Percentiles rank a stretch among this genome's conserved stretches.
Evolutionary conservation across 2,888 invertebrate genomes (phyloP).

Genomic region (Dromius quadrimaculatus): DNA sequence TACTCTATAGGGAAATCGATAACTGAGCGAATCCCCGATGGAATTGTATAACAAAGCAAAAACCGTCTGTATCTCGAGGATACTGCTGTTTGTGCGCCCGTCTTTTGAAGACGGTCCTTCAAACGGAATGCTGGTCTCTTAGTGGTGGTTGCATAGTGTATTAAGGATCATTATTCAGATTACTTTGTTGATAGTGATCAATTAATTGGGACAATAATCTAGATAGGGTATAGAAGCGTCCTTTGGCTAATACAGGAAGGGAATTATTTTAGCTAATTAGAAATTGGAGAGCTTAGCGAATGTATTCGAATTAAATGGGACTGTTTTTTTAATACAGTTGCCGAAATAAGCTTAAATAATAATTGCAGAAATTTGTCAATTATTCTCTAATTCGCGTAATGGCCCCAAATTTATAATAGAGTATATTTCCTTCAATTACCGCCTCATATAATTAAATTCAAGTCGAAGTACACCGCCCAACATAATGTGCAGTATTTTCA

Average conservation of each 20-base stretch:
- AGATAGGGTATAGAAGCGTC: slow-evolving; percentile 18
- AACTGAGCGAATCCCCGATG: slow-evolving; percentile 47
- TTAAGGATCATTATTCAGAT: slow-evolving; percentile 31
- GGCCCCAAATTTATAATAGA: no score
- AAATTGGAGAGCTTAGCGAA: no score
- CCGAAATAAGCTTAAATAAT: no score
- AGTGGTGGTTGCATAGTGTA: slow-evolving; percentile 1
- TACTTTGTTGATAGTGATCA: slow-evolving; percentile 32
- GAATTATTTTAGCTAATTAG: no score
- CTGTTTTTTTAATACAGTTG: no score
- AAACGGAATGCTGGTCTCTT: slow-evolving; percentile 3
- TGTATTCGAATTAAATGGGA: no score
- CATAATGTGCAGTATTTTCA: no score
- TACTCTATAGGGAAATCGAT: slow-evolving; percentile 46
- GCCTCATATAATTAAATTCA: no score
- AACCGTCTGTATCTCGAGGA: slow-evolving; percentile 20
- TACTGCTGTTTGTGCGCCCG: neutral
- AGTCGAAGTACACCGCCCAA: no score
- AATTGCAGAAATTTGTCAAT: no score
- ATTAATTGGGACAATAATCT: slow-evolving; percentile 30
- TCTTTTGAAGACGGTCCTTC: slow-evolving; percentile 12
- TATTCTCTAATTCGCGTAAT: no score
- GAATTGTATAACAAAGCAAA: slow-evolving; percentile 50
- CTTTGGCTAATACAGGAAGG: slow-evolving; percentile 27
- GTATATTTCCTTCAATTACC: no score